Conservation (phyloP, 2,113 vertebrate species). For the Perca schrenkii region DNA sequence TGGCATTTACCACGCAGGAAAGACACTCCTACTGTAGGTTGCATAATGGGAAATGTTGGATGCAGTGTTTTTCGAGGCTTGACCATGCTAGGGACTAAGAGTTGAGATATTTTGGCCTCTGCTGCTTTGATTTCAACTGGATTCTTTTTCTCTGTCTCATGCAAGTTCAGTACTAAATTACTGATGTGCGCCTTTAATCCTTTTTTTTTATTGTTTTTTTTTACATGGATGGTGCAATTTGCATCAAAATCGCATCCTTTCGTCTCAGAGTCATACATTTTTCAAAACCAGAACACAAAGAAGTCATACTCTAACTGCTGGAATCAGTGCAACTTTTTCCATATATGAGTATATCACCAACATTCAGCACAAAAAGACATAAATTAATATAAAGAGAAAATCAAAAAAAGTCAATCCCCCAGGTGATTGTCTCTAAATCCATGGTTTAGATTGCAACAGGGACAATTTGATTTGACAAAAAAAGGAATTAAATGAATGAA, state of each 20-base stretch:
- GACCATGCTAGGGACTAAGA: neutral
- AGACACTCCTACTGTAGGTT: neutral
- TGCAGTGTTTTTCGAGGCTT: neutral
- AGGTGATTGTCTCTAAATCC: neutral
- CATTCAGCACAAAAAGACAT: neutral
- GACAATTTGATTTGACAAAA: neutral
- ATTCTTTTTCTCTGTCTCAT: neutral
- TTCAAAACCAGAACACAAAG: neutral
- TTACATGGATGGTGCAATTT: neutral
- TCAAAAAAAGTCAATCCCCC: neutral
- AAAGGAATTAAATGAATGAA: neutral
- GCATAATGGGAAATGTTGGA: conserved; percentile 6
- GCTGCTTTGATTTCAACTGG: neutral
- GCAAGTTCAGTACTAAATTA: neutral
- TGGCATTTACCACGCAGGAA: neutral
- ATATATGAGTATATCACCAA: neutral
- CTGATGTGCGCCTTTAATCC: neutral
- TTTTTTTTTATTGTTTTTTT: neutral
- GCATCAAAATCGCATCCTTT: neutral
- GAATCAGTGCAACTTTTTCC: neutral
- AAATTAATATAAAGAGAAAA: neutral
- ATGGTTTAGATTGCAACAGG: neutral
- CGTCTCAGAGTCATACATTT: neutral
- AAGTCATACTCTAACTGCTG: neutral
- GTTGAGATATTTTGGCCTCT: neutral